These are phyloP conservation scores for Poecilia velifera DNA, from an alignment of 2,797 vertebrate genomes.

Conservation along the genomic window DNA sequence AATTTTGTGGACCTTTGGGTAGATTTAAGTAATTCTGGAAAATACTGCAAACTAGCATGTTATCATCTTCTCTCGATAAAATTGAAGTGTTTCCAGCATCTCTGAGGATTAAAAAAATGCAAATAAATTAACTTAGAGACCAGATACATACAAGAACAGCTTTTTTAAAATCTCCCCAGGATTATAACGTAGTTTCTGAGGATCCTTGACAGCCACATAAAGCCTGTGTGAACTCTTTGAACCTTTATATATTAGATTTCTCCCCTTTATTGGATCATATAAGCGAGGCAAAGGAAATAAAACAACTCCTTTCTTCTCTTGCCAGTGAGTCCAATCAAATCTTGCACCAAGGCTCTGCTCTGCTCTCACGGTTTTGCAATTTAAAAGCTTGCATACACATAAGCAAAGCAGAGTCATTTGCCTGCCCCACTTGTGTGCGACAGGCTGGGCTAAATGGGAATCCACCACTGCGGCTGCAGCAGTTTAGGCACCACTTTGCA, in stretches of 20 bases:
- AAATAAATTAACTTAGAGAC: background rate
- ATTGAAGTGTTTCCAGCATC: background rate
- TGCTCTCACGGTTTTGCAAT: constrained; percentile 1
- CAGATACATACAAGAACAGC: background rate
- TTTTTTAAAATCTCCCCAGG: background rate
- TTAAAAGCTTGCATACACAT: constrained; percentile 39
- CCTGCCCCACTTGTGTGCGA: constrained; percentile 32
- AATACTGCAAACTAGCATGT: background rate
- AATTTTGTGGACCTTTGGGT: background rate
- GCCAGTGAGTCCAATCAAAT: constrained; percentile 19
- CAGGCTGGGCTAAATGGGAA: constrained; percentile 25
- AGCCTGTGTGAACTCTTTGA: background rate
- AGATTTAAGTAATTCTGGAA: background rate
- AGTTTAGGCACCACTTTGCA: constrained; percentile 63
- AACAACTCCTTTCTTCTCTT: constrained; percentile 4
- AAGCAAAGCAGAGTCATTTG: constrained; percentile 69
- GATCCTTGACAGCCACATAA: background rate
- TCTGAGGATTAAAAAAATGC: background rate
- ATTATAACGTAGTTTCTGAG: background rate
- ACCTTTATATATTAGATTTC: background rate
- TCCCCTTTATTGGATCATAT: background rate
- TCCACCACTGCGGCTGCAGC: constrained; percentile 2
- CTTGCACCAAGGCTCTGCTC: constrained; percentile 4
- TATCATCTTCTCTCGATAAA: background rate
- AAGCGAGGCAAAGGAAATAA: background rate